Evolutionary conservation across 2,113 vertebrate species (phyloP), one percentile per base, ranked within the genome.

Genomic region (Malurus cyaneus): DNA sequence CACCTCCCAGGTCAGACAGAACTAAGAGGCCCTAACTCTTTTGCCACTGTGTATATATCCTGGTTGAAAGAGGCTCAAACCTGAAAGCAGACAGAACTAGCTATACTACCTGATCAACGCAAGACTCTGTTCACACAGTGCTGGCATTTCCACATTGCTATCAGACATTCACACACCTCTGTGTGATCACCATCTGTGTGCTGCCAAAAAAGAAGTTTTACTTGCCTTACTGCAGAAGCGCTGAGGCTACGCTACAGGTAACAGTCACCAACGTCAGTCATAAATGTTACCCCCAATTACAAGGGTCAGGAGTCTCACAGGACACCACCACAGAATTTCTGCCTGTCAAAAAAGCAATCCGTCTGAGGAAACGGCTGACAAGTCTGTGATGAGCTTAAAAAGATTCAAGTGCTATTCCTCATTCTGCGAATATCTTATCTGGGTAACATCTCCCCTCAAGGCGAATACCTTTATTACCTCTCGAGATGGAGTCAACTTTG

Each of bases 21-120:
- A 46, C 32, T 24, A 74, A 52, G 18, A 77, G 18, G 34, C 17
- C 12, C 26, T 47, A 61, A 76, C 7, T 79, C 36, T 42, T 19
- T 21, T 5, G 7, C 9, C 9, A 1, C n/a, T 9, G 2, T 1
- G 10, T 12, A 0, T 28, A 70, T 5, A 42, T 73, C 32, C 56
- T 62, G n/a, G 16, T 13, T 71, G 44, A 53, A 89, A 89, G 5
- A 6, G 18, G 31, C 6, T 82, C 28, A 53, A 9, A 34, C 34
- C 34, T 64, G 44, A 82, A 56, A 77, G 53, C 36, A 71, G 60
- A 50, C 19, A 78, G 53, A 86, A 67, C 26, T 28, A 67, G 52
- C 53, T 59, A 44, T 61, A 71, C 72, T 42, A 61, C 25, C 12
- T 9, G 29, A 60, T 11, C 28, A 65, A 60, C 25, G 25, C 59